A percentile compares a stretch with the other conserved stretches of the same genome.
Conservation (phyloP, 2,888 invertebrate species). For the Lasioglossum leucozonium region DNA sequence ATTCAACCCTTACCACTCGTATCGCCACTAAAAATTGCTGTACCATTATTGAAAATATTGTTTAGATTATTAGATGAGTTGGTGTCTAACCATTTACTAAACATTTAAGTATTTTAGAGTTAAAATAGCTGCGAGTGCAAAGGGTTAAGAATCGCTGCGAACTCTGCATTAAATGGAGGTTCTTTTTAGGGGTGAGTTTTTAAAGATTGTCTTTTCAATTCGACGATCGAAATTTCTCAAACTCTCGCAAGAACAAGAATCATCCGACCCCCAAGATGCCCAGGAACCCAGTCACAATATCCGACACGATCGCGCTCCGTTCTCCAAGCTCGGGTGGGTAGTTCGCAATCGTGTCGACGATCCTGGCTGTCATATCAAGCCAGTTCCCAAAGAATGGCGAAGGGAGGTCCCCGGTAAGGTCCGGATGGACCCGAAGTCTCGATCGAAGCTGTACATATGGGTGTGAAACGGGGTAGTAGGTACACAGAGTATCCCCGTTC, state of each 20-base stretch:
- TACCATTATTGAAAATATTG: no score
- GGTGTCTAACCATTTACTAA: no score
- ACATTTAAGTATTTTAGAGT: no score
- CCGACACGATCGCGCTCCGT: neutral
- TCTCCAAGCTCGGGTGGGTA: neutral
- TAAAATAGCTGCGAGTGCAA: no score
- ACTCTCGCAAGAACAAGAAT: neutral
- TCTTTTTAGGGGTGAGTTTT: no score
- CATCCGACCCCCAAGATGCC: no score
- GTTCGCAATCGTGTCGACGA: neutral
- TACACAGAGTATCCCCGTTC: conserved; percentile 40
- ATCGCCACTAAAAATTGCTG: no score
- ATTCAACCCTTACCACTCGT: no score
- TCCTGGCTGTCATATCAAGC: neutral
- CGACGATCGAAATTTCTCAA: neutral
- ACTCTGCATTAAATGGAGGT: neutral
- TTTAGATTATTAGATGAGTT: no score
- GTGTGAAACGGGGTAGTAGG: conserved; percentile 64
- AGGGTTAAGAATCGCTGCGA: neutral
- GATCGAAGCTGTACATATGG: conserved; percentile 36
- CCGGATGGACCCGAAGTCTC: conserved; percentile 17
- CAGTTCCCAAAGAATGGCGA: neutral
- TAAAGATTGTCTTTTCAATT: neutral
- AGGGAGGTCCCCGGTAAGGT: neutral
- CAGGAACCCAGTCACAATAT: neutral